Evolutionary conservation across 37 sponge, comb jelly and placozoan genomes (phyloP).

Genomic region (Halichondria panicea): DNA sequence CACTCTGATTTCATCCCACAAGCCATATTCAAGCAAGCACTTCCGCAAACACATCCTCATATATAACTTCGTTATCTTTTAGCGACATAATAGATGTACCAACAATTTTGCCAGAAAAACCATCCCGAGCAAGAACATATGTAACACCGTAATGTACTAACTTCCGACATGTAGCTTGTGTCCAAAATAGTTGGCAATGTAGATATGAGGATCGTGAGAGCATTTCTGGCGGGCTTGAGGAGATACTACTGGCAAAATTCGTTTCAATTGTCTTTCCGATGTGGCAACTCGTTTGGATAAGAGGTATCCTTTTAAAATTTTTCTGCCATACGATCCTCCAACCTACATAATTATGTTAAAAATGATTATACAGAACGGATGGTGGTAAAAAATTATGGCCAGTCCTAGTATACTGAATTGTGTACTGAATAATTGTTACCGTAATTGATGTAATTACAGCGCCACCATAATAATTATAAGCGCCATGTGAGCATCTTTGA

Average conservation of each 20-base stretch:
- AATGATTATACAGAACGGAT: too few species aligned
- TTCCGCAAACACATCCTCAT: background rate
- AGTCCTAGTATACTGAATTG: too few species aligned
- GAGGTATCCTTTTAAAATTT: conserved; percentile 33
- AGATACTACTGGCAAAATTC: background rate
- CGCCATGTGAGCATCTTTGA: too few species aligned
- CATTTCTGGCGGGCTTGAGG: background rate
- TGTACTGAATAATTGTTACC: too few species aligned
- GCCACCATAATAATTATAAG: too few species aligned
- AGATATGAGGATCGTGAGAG: background rate
- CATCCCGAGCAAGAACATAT: conserved; percentile 23
- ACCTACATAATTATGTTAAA: too few species aligned
- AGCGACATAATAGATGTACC: conserved; percentile 17
- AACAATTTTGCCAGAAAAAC: conserved; percentile 33
- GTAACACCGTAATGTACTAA: conserved; percentile 22
- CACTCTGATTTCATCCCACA: conserved; percentile 8
- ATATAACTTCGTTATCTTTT: conserved; percentile 18
- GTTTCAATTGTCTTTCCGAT: background rate
- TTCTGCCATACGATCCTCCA: conserved; percentile 27
- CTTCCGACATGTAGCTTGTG: conserved; percentile 20
- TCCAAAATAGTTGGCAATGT: conserved; percentile 15
- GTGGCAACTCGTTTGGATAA: background rate
- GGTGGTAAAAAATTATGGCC: too few species aligned
- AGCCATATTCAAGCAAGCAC: background rate
- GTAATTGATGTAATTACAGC: too few species aligned